Evolutionary conservation across 2,888 invertebrate species (phyloP).

Genomic region (Perdita meconis): DNA sequence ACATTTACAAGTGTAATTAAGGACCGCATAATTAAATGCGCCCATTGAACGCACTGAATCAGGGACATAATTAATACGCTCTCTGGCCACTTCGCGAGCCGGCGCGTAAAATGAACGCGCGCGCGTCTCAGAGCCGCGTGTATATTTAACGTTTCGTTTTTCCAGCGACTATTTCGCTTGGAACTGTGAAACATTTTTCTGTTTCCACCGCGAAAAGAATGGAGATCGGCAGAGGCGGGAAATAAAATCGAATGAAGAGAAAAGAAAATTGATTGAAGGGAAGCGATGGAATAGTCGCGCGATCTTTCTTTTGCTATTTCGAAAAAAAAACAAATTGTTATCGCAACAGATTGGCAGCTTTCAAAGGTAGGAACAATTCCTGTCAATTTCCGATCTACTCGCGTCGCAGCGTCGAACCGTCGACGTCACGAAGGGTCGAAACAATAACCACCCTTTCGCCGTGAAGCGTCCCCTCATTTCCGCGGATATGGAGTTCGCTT

Average conservation of each 20-base stretch:
- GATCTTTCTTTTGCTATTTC: background rate
- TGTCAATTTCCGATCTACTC: too few species aligned
- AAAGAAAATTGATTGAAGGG: conserved; percentile 14
- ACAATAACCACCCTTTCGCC: conserved; percentile 14
- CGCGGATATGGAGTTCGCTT: background rate
- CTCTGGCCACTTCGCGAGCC: background rate
- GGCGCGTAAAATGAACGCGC: background rate
- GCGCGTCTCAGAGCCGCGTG: too few species aligned
- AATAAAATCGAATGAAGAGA: background rate
- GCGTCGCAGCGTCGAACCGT: too few species aligned
- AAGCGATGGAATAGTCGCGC: background rate
- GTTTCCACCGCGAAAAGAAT: background rate
- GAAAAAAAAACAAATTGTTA: background rate
- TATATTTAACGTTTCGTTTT: conserved; percentile 3
- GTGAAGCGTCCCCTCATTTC: conserved; percentile 21
- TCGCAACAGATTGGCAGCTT: background rate
- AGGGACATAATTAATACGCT: conserved; percentile 19
- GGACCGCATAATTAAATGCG: conserved; percentile 32
- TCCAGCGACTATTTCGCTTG: too few species aligned
- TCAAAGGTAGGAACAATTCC: background rate
- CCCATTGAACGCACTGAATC: conserved; percentile 6
- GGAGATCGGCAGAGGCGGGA: background rate
- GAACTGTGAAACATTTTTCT: background rate
- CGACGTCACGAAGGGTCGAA: conserved; percentile 5
- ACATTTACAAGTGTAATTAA: conserved; percentile 22